These are phyloP conservation scores for Brenthis ino DNA, from an alignment of 2,888 invertebrate species.

Conservation along the genomic window DNA sequence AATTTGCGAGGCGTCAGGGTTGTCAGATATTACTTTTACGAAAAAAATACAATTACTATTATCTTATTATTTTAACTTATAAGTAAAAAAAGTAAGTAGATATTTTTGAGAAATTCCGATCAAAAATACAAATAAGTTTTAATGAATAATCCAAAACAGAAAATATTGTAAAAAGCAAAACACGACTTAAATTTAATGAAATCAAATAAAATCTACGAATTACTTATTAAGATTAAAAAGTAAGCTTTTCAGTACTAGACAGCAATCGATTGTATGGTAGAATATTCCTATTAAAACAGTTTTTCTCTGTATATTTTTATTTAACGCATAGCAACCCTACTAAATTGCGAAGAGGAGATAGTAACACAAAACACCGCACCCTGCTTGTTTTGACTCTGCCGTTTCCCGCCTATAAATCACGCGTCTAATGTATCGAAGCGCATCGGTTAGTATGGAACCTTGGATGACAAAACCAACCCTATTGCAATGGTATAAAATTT, in stretches of 20 bases:
- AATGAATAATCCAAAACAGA: too few species aligned
- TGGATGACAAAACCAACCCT: constrained; percentile 44
- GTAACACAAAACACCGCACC: constrained; percentile 49
- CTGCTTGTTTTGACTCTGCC: constrained; percentile 75
- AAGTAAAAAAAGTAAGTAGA: not conserved
- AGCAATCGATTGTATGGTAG: too few species aligned
- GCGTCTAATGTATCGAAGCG: constrained; percentile 79
- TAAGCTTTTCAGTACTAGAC: too few species aligned
- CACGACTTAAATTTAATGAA: too few species aligned
- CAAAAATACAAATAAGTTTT: not conserved
- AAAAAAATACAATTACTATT: not conserved
- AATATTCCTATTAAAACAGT: not conserved
- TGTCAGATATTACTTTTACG: constrained; percentile 35
- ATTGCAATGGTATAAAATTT: constrained; percentile 19
- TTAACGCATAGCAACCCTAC: constrained; percentile 51
- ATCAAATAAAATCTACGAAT: too few species aligned
- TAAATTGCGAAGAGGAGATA: constrained; percentile 35
- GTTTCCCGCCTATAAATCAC: constrained; percentile 78
- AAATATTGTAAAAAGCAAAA: too few species aligned
- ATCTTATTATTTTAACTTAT: not conserved
- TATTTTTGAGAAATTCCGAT: not conserved
- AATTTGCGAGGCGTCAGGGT: constrained; percentile 47
- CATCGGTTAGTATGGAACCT: constrained; percentile 62
- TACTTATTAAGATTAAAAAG: too few species aligned
- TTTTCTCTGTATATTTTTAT: not conserved